Conservation (phyloP, 1,140 invertebrate species). For the Drosophila willistoni region DNA sequence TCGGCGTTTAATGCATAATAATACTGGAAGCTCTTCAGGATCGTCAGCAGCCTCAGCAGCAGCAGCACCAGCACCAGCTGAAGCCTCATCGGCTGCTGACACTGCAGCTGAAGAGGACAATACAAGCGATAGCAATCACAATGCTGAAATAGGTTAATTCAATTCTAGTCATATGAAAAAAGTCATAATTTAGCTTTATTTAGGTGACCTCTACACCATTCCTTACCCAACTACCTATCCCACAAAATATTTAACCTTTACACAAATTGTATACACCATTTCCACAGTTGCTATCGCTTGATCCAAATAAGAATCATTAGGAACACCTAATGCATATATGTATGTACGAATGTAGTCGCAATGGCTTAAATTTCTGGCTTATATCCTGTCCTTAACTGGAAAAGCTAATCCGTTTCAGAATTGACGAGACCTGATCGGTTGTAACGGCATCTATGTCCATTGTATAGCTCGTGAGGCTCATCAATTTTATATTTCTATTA, state of each 20-base stretch:
- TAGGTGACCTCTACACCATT: constrained; percentile 1
- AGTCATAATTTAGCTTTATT: not conserved
- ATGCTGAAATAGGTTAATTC: constrained; percentile 13
- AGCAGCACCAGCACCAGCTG: not conserved
- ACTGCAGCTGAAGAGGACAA: not conserved
- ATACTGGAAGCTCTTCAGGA: constrained; percentile 2
- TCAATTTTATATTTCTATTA: not conserved
- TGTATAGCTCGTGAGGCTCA: constrained; percentile 4
- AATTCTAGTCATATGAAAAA: constrained; percentile 7
- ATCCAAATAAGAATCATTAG: not conserved
- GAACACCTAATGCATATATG: not conserved
- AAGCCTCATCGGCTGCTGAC: not conserved
- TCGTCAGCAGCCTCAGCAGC: not conserved
- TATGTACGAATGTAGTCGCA: not conserved
- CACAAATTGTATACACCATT: not conserved
- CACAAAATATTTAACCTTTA: not conserved
- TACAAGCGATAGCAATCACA: not conserved
- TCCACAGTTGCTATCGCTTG: not conserved
- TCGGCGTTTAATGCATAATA: constrained; percentile 37
- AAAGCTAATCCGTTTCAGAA: too few relatives aligned
- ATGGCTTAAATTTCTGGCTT: not conserved
- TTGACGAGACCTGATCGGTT: too few relatives aligned
- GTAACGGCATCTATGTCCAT: not conserved
- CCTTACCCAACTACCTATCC: not conserved
- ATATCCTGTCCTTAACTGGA: too few relatives aligned